Evolutionary conservation across 2,888 invertebrate species (phyloP).

Genomic region (Microchrysa polita): DNA sequence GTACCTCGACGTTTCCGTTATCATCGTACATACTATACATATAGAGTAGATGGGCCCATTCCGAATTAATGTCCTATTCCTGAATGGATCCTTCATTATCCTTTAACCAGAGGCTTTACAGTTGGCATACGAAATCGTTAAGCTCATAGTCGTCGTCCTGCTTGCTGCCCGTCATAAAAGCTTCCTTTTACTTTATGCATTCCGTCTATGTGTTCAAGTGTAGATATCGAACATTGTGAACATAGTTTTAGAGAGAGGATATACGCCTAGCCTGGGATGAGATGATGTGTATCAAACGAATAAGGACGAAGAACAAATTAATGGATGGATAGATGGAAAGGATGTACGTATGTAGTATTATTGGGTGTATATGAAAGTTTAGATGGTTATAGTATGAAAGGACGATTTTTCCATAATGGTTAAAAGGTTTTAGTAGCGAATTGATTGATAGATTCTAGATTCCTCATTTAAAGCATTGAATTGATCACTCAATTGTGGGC

Average conservation of each 20-base stretch:
- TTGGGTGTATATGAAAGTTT: not conserved
- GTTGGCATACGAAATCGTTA: slow-evolving; percentile 5
- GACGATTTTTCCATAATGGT: not conserved
- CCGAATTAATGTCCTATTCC: slow-evolving; percentile 8
- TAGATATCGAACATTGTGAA: not conserved
- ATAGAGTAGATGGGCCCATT: not conserved
- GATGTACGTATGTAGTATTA: not conserved
- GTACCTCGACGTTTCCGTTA: slow-evolving; percentile 33
- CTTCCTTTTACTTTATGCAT: not conserved
- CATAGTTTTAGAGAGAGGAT: slow-evolving; percentile 5
- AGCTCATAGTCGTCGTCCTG: not conserved
- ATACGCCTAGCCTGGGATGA: not conserved
- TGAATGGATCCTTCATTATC: slow-evolving; percentile 11
- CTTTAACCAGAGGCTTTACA: slow-evolving; percentile 20
- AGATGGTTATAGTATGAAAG: not conserved
- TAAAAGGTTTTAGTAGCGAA: not conserved
- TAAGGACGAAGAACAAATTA: slow-evolving; percentile 38
- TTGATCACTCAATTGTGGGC: slow-evolving; percentile 7
- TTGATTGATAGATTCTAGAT: slow-evolving; percentile 15
- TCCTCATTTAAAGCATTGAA: slow-evolving; percentile 16
- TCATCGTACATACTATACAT: too few relatives aligned
- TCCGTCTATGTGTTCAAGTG: not conserved
- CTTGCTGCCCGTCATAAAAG: not conserved
- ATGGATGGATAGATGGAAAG: slow-evolving; percentile 20
- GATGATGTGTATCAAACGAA: not conserved